Evolutionary conservation across 1,140 invertebrate species (phyloP), one percentile per base, ranked within the genome.

Genomic region (Megalonaias nervosa): DNA sequence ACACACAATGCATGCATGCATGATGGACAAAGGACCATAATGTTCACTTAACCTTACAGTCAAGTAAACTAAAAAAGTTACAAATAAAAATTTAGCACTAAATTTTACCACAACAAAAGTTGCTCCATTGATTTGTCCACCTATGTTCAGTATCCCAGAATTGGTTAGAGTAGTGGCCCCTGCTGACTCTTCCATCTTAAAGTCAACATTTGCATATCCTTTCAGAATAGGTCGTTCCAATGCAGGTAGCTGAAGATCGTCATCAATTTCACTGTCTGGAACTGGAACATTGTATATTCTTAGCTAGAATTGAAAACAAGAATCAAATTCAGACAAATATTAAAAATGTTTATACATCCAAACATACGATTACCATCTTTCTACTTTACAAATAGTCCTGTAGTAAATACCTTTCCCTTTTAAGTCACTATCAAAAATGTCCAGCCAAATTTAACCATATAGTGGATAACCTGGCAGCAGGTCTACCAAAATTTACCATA

Each of bases 161-260:
- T 76, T 76, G 5, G 56, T 16, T 1, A 76, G 61, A 15, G 67
- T 26, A 15, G 68, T 55, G 31, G 67, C 19, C 15, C 57, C 23
- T 3, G 31, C 55, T 15, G 75, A 76, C 57, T 76, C 75, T 38
- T 76, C 75, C 75, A 76, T 76, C 15, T 68, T 57, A 48, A 71
- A 76, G 56, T 76, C 60, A n/a, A 76, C 19, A 9, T 5, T 66
- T 16, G 48, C 55, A 31, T 76, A 76, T 15, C 26, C 23, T 55
- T 76, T 70, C 17, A 76, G 59, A 17, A 61, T 58, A 23, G 67
- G 75, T 23, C 75, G 67, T 58, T 76, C 67, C 15, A 76, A n/a
- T 17, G 75, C 31, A 31, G 17, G 26, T 14, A 76, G 55, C 15
- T 59, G 31, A 1, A 76, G 64, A 65, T 76, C 67, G 9, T 17